phyloP scores from a whole-genome alignment of 2,113 vertebrate species.

The Pelvicachromis taeniatus region DNA sequence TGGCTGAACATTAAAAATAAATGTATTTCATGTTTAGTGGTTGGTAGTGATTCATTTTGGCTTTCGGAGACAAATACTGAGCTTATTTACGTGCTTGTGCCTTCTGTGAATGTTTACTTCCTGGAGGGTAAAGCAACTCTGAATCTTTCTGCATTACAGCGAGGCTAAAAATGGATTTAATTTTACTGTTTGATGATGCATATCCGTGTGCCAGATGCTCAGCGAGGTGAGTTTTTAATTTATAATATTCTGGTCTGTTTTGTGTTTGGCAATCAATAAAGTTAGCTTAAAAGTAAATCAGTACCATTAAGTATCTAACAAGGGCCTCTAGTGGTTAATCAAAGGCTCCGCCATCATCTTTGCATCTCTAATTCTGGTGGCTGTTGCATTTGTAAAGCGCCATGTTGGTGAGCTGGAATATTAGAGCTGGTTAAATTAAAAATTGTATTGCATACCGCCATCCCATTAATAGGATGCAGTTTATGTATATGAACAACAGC shows the following conservation, averaged over 20 bases:
- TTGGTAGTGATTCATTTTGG: not conserved
- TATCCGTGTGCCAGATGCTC: constrained; percentile 9
- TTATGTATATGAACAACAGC: not conserved
- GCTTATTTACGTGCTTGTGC: not conserved
- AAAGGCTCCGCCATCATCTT: not conserved
- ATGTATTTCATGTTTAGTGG: not conserved
- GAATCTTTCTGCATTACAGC: not conserved
- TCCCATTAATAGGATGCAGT: not conserved
- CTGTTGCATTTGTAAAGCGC: constrained; percentile 6
- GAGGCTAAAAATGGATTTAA: not conserved
- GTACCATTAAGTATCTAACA: not conserved
- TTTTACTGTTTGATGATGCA: constrained; percentile 1
- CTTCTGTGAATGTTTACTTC: not conserved
- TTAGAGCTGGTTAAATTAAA: not conserved
- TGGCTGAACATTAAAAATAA: not conserved
- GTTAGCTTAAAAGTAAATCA: not conserved
- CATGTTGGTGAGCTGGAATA: not conserved
- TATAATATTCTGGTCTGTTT: not conserved
- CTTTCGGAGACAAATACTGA: not conserved
- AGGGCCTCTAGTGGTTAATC: not conserved
- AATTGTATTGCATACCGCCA: not conserved
- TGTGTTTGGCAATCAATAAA: not conserved
- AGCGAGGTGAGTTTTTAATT: not conserved
- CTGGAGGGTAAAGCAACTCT: not conserved
- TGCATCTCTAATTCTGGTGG: not conserved